A percentile compares a stretch with the other conserved stretches of the same genome.
These are phyloP conservation scores for Gnatocerus cornutus DNA, from an alignment of 2,888 invertebrate genomes.

Conservation along the genomic window DNA sequence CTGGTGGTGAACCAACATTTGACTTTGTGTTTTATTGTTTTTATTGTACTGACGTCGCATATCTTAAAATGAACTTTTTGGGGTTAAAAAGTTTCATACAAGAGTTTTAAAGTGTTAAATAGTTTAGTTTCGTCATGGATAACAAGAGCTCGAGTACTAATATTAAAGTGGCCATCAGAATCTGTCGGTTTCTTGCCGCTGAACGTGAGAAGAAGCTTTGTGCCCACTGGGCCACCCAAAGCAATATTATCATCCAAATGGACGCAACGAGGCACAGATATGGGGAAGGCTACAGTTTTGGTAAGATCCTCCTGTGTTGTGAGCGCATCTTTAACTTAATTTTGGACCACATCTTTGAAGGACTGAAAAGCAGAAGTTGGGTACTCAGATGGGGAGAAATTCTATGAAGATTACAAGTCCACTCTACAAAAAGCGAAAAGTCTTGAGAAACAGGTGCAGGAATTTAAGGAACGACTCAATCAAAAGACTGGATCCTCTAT, in stretches of 20 bases:
- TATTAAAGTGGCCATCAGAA: background rate
- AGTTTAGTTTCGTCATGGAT: background rate
- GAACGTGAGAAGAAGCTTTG: background rate
- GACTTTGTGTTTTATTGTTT: no score
- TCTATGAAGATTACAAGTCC: background rate
- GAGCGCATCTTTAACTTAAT: no score
- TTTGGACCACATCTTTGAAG: background rate
- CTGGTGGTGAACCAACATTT: no score
- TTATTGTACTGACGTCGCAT: no score
- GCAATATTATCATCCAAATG: background rate
- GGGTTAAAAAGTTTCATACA: no score
- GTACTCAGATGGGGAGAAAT: slow-evolving; percentile 7
- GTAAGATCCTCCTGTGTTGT: no score
- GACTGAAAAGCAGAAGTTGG: slow-evolving; percentile 3
- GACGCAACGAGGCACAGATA: background rate
- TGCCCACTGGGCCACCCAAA: background rate
- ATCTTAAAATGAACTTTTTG: no score
- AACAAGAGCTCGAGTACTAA: background rate
- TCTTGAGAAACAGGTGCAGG: background rate
- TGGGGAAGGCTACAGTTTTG: background rate
- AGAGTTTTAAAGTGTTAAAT: no score
- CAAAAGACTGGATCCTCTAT: background rate
- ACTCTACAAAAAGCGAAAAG: background rate
- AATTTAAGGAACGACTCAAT: background rate
- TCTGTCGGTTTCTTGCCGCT: background rate